Percentiles rank a stretch among this genome's conserved stretches.
Evolutionary conservation across 2,113 vertebrate genomes (phyloP).

Genomic region (Pogonocichla stellata): DNA sequence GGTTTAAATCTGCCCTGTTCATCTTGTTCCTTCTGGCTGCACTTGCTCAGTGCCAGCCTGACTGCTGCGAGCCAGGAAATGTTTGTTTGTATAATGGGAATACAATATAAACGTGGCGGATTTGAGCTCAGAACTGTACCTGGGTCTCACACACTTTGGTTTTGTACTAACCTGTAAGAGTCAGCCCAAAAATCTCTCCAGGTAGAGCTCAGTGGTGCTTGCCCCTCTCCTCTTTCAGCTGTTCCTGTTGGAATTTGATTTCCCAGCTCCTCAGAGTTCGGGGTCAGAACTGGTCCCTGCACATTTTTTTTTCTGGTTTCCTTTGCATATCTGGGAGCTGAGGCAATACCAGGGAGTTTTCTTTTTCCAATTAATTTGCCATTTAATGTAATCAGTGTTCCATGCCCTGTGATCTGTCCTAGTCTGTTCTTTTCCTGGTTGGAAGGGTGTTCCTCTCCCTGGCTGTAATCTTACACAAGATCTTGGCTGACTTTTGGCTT

Average conservation of each 20-base stretch:
- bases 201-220: rapidly evolving
- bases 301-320: neutral
- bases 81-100: neutral
- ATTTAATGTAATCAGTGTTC: neutral
- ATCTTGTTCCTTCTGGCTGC: neutral
- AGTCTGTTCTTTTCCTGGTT: neutral
- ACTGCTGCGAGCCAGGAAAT: neutral
- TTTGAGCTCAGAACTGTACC: neutral
- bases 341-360: neutral
- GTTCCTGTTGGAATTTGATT: neutral
- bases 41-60: neutral
- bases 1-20: neutral
- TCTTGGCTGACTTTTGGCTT: neutral
- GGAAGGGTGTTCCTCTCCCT: neutral
- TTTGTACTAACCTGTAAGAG: neutral
- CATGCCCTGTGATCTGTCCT: rapidly evolving
- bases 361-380: neutral
- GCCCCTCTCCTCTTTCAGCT: neutral
- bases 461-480: no score
- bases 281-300: neutral
- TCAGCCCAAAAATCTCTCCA: neutral
- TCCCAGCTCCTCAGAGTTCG: neutral
- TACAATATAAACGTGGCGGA: no score
- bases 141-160: neutral
- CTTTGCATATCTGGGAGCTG: neutral